phyloP scores from a whole-genome alignment of 2,888 invertebrate genomes.

The Mechanitis mazaeus region DNA sequence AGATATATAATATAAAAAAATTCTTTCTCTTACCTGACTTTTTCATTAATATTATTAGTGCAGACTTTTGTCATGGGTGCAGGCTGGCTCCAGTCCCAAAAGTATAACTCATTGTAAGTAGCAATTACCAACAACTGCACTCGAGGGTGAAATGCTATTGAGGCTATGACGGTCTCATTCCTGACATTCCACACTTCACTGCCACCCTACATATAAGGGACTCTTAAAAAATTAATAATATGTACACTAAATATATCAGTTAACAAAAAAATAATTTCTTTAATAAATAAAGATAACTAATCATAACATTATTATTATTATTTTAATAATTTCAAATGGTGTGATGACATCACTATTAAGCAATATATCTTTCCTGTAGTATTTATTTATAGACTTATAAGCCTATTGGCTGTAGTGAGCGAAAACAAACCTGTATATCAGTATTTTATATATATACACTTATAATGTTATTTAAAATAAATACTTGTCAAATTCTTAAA shows the following conservation, averaged over 20 bases:
- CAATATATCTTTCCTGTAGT: no score
- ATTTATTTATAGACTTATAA: no score
- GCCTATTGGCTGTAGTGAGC: no score
- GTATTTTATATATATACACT: no score
- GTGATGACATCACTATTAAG: no score
- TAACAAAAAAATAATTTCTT: not conserved
- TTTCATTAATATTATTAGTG: constrained; percentile 86
- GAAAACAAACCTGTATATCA: no score
- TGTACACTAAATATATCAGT: not conserved
- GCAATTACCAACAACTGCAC: constrained; percentile 90
- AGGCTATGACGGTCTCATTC: constrained; percentile 86
- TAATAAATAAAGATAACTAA: not conserved
- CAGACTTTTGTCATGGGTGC: constrained; percentile 84
- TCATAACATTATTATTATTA: not conserved
- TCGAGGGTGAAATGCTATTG: constrained; percentile 90
- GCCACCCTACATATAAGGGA: constrained; percentile 79
- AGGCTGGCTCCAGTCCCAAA: constrained; percentile 92
- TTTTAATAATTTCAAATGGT: no score
- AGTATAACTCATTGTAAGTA: constrained; percentile 87
- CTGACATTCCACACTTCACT: constrained; percentile 89
- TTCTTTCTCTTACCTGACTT: constrained; percentile 80
- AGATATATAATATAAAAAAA: no score
- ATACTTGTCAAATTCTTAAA: no score
- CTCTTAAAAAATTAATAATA: constrained; percentile 12
- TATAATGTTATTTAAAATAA: no score